Percentiles rank a stretch among this genome's conserved stretches.
Evolutionary conservation across 2,888 invertebrate genomes (phyloP).

Genomic region (Drosophila cognata): DNA sequence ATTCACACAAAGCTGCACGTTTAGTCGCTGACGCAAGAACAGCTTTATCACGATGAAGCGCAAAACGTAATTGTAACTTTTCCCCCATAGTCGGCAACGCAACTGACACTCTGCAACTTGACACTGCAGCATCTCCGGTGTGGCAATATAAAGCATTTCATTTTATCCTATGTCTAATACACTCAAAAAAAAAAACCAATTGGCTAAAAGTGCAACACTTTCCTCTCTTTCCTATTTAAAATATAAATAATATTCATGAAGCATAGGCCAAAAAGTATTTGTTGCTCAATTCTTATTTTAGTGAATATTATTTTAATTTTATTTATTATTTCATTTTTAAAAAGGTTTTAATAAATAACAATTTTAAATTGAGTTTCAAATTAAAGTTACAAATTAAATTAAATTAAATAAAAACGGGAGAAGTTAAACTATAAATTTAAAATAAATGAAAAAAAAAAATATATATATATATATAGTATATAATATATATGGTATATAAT

Average conservation of each 20-base stretch:
- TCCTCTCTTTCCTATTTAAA: not conserved
- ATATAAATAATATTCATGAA: not conserved
- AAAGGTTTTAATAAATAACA: not conserved
- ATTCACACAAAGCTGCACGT: slow-evolving; percentile 59
- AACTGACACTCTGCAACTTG: slow-evolving; percentile 17
- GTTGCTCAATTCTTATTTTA: not conserved
- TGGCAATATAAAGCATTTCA: not conserved
- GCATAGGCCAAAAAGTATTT: not conserved
- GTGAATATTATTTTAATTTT: not conserved
- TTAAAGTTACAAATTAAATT: not conserved
- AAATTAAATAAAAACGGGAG: not conserved
- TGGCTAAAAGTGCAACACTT: not conserved
- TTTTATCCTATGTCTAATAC: not conserved
- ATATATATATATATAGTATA: not conserved
- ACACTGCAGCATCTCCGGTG: slow-evolving; percentile 9
- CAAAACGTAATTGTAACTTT: slow-evolving; percentile 60
- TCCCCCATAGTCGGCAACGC: slow-evolving; percentile 11
- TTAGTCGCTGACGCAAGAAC: slow-evolving; percentile 33
- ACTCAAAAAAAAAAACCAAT: not conserved
- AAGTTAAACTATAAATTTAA: not conserved
- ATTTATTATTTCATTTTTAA: not conserved
- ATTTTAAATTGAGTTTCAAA: not conserved
- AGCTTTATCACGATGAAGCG: slow-evolving; percentile 52
- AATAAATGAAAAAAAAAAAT: not conserved
- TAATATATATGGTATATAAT: not conserved